Percentiles rank a stretch among this genome's conserved stretches.
Evolutionary conservation across 2,113 vertebrate species (phyloP).

Genomic region (Odocoileus hemionus): DNA sequence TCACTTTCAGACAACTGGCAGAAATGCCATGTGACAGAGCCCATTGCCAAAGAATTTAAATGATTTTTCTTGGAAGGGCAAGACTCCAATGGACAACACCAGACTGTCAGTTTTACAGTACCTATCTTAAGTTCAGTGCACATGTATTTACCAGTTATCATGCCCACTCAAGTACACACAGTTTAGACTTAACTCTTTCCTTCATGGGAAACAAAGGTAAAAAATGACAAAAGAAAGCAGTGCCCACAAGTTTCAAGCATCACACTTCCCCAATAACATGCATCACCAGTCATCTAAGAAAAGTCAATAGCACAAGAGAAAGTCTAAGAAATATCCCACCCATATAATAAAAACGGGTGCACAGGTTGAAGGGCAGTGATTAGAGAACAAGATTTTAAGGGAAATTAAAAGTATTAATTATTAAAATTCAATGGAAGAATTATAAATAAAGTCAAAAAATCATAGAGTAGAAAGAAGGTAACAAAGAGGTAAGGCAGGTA

Average conservation of each 20-base stretch:
- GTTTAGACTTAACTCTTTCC: neutral
- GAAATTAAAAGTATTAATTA: neutral
- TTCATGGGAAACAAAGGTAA: neutral
- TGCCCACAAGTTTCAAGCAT: neutral
- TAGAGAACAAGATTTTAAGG: neutral
- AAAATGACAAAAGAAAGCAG: neutral
- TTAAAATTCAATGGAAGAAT: neutral
- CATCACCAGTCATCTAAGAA: neutral
- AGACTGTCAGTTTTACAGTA: neutral
- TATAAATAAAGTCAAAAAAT: neutral
- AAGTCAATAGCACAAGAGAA: neutral
- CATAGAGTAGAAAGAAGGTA: neutral
- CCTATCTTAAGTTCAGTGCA: neutral
- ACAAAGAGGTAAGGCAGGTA: neutral
- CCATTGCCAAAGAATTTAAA: neutral
- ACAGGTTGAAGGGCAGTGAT: neutral
- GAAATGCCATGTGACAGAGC: neutral
- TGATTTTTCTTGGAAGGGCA: neutral
- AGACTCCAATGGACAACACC: neutral
- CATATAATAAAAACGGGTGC: neutral
- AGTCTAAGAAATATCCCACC: neutral
- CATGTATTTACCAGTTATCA: neutral
- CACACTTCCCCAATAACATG: neutral
- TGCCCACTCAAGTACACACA: neutral
- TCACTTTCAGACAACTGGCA: neutral